These are phyloP conservation scores for Ctenochaetus hawaiiensis DNA, from an alignment of 2,797 vertebrate genomes.

Conservation along the genomic window DNA sequence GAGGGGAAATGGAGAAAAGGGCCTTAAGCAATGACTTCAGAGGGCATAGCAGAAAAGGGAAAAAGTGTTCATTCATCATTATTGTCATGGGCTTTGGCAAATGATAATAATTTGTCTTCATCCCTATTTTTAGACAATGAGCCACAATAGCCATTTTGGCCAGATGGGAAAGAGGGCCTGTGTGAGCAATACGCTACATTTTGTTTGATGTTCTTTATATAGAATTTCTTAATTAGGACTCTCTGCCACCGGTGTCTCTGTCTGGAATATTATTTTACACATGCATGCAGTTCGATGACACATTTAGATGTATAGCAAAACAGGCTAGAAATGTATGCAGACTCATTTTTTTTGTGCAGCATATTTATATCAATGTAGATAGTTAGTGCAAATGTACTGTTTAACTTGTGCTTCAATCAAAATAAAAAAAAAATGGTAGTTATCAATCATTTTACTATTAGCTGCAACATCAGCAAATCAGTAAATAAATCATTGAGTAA, in stretches of 20 bases:
- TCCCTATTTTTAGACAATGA: constrained; percentile 99
- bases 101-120: constrained; percentile 99
- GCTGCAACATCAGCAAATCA: background rate
- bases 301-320: constrained; percentile 71
- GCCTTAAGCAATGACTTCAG: constrained; percentile 99
- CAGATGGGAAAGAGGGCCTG: constrained; percentile 97
- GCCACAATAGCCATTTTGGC: constrained; percentile 97
- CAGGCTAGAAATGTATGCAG: background rate
- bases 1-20: constrained; percentile 83
- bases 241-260: constrained; percentile 47
- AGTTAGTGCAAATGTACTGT: background rate
- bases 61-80: constrained; percentile 99
- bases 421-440: background rate
- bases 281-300: constrained; percentile 59
- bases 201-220: constrained; percentile 83
- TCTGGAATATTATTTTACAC: constrained; percentile 58
- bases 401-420: background rate
- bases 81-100: constrained; percentile 99
- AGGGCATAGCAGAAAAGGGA: constrained; percentile 86
- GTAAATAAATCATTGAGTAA: constrained; percentile 6
- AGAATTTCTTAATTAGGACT: constrained; percentile 77
- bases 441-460: background rate
- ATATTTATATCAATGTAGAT: background rate
- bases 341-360: background rate
- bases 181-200: constrained; percentile 92